These are phyloP conservation scores for Bombus consobrinus DNA, from an alignment of 1,140 invertebrate species.

Conservation along the genomic window DNA sequence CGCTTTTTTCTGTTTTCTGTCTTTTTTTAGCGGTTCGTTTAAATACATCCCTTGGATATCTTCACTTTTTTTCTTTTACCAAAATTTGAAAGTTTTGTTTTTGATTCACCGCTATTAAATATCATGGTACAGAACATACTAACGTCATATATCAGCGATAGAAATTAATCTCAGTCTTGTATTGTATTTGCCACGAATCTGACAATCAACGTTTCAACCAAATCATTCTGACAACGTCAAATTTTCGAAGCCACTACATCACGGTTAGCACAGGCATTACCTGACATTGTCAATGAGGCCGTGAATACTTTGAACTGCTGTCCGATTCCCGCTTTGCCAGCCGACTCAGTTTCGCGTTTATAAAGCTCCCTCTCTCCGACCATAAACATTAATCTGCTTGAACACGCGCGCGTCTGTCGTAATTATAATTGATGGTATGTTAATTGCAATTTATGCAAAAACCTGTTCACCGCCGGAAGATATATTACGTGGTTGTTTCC, in stretches of 20 bases:
- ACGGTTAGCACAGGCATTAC: not conserved
- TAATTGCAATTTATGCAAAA: slow-evolving; percentile 71
- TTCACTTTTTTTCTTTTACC: too few species aligned
- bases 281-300: slow-evolving; percentile 10
- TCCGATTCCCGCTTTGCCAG: slow-evolving; percentile 53
- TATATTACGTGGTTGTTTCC: slow-evolving; percentile 47
- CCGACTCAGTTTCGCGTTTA: slow-evolving; percentile 45
- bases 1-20: too few species aligned
- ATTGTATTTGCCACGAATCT: not conserved
- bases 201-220: not conserved
- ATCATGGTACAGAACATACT: not conserved
- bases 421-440: slow-evolving; percentile 68
- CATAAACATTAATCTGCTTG: slow-evolving; percentile 67
- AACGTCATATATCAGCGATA: not conserved
- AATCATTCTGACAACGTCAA: not conserved
- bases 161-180: not conserved
- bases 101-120: too few species aligned
- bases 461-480: slow-evolving; percentile 37
- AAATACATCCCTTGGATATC: too few species aligned
- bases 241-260: not conserved
- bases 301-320: slow-evolving; percentile 34
- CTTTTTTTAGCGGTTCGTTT: too few species aligned
- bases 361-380: slow-evolving; percentile 45
- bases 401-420: slow-evolving; percentile 52
- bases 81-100: too few species aligned